Percentiles rank a stretch among this genome's conserved stretches.
Conservation (phyloP, 2,888 invertebrate species). For the Onthophagus sagittarius region DNA sequence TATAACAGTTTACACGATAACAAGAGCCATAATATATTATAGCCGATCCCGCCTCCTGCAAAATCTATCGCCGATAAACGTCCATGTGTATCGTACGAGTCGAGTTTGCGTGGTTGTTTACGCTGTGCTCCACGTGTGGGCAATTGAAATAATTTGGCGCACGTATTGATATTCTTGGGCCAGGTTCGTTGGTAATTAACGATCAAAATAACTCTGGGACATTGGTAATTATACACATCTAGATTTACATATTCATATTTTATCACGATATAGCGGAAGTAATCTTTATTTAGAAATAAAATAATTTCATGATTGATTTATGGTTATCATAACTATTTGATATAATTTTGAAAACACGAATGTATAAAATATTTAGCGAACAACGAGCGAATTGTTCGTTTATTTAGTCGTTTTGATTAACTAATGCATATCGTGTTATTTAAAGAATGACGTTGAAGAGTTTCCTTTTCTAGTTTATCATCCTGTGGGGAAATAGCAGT, state of each 20-base stretch:
- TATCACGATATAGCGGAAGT: background rate
- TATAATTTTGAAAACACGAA: too few species aligned
- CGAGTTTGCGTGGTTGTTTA: background rate
- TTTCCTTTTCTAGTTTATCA: too few species aligned
- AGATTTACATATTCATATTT: background rate
- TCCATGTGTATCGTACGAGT: background rate
- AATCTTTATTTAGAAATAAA: background rate
- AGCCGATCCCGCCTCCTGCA: background rate
- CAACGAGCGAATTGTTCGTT: too few species aligned
- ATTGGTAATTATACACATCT: too few species aligned
- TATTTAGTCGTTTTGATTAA: too few species aligned
- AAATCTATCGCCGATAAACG: slow-evolving; percentile 4
- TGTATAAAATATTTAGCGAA: too few species aligned
- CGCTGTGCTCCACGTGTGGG: slow-evolving; percentile 9
- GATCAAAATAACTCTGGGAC: background rate
- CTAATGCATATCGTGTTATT: too few species aligned
- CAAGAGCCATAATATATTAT: background rate
- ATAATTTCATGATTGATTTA: too few species aligned
- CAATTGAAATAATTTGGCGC: slow-evolving; percentile 10
- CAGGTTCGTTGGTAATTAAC: background rate
- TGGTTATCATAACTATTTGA: too few species aligned
- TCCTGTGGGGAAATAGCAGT: too few species aligned
- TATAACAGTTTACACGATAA: slow-evolving; percentile 5
- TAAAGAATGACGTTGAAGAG: too few species aligned
- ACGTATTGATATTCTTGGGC: background rate